Evolutionary conservation across 2,113 vertebrate species (phyloP), one percentile per base, ranked within the genome.

Genomic region (Cochlearius cochlearius): DNA sequence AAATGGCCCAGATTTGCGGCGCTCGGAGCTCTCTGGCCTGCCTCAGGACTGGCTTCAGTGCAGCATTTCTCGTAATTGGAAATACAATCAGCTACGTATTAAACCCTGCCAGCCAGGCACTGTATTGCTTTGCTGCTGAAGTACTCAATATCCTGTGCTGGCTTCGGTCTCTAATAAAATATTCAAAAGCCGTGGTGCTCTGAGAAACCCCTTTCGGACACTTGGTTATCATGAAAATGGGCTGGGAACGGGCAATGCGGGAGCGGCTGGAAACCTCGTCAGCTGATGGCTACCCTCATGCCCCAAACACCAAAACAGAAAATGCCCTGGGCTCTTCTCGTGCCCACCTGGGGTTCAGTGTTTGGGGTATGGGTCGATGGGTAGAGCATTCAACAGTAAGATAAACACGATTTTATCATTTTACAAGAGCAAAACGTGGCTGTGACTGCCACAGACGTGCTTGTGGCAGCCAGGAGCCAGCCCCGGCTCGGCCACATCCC

Each of bases 91-190:
- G 78, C 23, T 59, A 7, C 8, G 4, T 81, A 74, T 77, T 71
- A 92, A 91, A 34, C 58, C 66, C 88, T 82, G 88, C 73, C 89
- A 95, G 53, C 86, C 82, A 32, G 0, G 0, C n/a, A 0, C 62
- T 69, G 81, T 64, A 39, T 18, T 72, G 62, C 92, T 95, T 38
- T 58, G 60, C 80, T 75, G 77, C 66, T 79, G 68, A 62, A 91
- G 66, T 47, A 15, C 83, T 92, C 92, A 75, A 72, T 88, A 88
- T 90, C 93, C 90, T 95, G 66, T 72, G 55, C 90, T 95, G 94
- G 93, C 91, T 91, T 81, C 8, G 1, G n/a, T 20, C 77, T 60
- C 76, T 85, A 74, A 96, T 92, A 60, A 96, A 96, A 85, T 60
- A 84, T 96, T 95, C 38, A 91, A 41, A 79, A 94, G 47, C 64